These are phyloP conservation scores for Wasmannia auropunctata DNA, from an alignment of 1,140 invertebrate species.

Conservation along the genomic window DNA sequence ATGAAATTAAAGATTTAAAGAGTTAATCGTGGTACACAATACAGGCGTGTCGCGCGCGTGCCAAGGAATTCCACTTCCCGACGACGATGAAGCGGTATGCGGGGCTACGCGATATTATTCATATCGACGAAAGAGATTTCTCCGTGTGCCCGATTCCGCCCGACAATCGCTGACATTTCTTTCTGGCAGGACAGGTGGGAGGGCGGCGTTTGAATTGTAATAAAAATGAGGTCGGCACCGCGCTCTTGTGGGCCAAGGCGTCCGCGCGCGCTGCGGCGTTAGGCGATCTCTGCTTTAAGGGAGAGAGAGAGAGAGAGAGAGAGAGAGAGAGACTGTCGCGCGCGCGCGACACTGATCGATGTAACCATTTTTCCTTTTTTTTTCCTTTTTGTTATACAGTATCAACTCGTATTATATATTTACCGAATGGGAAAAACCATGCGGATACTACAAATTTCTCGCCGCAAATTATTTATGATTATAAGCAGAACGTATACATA, in stretches of 20 bases:
- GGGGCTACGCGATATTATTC: conserved; percentile 20
- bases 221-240: conserved; percentile 74
- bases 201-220: conserved; percentile 68
- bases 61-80: neutral
- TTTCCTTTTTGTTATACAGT: neutral
- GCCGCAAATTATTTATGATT: neutral
- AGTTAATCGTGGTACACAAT: conserved; percentile 35
- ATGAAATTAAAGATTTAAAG: neutral
- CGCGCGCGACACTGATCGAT: conserved; percentile 52
- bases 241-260: conserved; percentile 72
- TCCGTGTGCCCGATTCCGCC: conserved; percentile 42
- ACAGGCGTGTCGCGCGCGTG: neutral
- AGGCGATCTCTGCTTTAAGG: conserved; percentile 67
- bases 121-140: conserved; percentile 52
- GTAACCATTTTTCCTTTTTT: conserved; percentile 15
- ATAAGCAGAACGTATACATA: neutral
- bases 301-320: neutral
- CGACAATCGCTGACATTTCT: conserved; percentile 53
- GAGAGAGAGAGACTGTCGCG: conserved; percentile 16
- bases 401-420: conserved; percentile 29
- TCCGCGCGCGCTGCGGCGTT: conserved; percentile 58
- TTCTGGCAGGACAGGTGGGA: conserved; percentile 59
- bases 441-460: neutral
- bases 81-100: too few relatives aligned
- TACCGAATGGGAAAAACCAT: neutral